Base-by-base conservation (phyloP, 2,888 invertebrate genomes). In the Drosophila atripex region DNA sequence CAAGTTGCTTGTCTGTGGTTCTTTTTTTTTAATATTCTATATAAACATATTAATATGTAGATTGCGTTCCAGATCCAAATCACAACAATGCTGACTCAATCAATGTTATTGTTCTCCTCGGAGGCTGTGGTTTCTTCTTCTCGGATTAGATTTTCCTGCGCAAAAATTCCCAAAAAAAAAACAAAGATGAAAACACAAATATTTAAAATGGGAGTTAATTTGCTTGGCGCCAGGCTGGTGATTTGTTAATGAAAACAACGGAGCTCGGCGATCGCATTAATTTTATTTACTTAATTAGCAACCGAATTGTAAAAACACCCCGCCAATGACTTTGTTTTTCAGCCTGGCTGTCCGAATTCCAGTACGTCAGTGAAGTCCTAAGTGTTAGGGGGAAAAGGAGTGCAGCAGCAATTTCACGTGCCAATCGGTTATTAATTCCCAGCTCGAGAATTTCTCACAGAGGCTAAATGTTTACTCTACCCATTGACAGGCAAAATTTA, bases 271-370 rank as follows among this genome's bases (percentile, higher is more conserved):
- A 66, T 39, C 64, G 80, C 63, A 60, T 79, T 84, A 77, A 86
- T 77, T 82, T 70, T 75, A 75, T 75, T 77, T 75, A 82, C 75
- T 75, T 74, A 86, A 79, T 79, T 82, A 82, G 73, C 86, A 78
- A 63, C 50, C 60, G 16, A 71, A 58, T 51, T 54, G 58, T 57
- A 77, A 70, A 86, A 86, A 68, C 77, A 73, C 61, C 78, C 73
- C 53, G 49, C 39, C 14, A 57, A 64, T 64, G 72, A 32, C 51
- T 71, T 59, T 78, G 70, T 66, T 75, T 77, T 56, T 16, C 18
- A 28, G 28, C 3, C 23, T 32, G 28, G 50, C 46, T 6, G 14
- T 41, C 39, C 16, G 45, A 28, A 50, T 21, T 45, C 25, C 25
- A 53, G 55, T 38, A 16, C 47, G 35, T 46, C 30, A 63, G 35